phyloP scores from a whole-genome alignment of 2,113 vertebrate genomes.

The Odobenus rosmarus region DNA sequence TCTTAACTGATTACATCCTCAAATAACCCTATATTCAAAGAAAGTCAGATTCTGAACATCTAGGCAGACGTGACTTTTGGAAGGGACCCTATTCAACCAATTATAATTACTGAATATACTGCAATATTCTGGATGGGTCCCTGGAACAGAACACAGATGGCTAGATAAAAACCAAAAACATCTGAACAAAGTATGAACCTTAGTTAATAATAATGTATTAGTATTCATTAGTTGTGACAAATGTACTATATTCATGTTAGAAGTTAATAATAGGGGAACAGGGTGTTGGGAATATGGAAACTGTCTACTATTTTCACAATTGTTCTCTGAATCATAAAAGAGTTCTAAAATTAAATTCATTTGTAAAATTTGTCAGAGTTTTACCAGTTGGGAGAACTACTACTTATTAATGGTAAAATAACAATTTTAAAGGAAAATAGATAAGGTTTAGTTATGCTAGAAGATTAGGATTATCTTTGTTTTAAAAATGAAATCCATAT shows the following conservation, averaged over 20 bases:
- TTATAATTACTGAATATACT: not conserved
- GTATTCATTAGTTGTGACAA: not conserved
- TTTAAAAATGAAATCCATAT: not conserved
- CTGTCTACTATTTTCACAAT: not conserved
- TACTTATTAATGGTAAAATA: not conserved
- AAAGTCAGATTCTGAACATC: not conserved
- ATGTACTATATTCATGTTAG: not conserved
- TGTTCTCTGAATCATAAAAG: not conserved
- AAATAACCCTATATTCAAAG: not conserved
- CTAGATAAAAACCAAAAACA: not conserved
- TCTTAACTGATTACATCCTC: not conserved
- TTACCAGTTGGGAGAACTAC: not conserved
- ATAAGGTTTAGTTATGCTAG: not conserved
- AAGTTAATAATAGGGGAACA: not conserved
- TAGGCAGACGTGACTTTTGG: not conserved
- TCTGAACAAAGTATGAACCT: not conserved
- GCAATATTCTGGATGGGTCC: not conserved
- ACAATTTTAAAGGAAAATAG: not conserved
- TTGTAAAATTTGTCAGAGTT: not conserved
- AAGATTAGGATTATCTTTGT: not conserved
- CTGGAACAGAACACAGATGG: not conserved
- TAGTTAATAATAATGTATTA: not conserved
- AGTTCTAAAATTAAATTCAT: not conserved
- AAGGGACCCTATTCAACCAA: not conserved
- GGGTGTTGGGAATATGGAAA: not conserved